These are phyloP conservation scores for Thera obeliscata DNA, from an alignment of 2,888 invertebrate genomes.

Conservation along the genomic window DNA sequence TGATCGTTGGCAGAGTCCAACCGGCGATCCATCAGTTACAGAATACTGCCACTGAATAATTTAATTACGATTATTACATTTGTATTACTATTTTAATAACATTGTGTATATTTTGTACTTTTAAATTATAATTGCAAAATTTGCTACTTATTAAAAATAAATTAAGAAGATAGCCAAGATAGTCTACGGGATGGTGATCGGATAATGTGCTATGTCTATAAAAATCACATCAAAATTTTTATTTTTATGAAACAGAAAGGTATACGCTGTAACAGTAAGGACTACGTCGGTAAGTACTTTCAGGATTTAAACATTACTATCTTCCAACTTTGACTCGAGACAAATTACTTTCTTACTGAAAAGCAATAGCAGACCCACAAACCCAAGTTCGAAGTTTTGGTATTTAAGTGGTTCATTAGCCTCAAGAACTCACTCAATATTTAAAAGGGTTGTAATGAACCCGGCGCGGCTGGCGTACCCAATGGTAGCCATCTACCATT, in stretches of 20 bases:
- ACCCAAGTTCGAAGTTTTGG: neutral
- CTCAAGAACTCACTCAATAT: slow-evolving; percentile 23
- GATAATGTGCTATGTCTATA: too few species aligned
- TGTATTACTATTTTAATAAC: slow-evolving; percentile 5
- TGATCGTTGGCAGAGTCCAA: slow-evolving; percentile 54
- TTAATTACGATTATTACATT: slow-evolving; percentile 31
- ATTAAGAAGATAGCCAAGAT: too few species aligned
- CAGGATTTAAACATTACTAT: too few species aligned
- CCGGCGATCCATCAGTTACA: slow-evolving; percentile 61
- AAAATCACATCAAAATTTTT: too few species aligned
- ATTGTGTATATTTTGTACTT: neutral
- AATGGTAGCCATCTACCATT: slow-evolving; percentile 61
- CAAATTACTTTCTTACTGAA: neutral
- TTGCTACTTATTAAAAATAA: too few species aligned
- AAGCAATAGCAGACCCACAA: neutral
- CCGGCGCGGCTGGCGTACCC: slow-evolving; percentile 44
- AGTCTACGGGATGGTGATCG: too few species aligned
- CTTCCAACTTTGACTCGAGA: too few species aligned
- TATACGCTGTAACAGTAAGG: too few species aligned
- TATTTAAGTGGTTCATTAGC: slow-evolving; percentile 6
- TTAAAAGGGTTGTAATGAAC: slow-evolving; percentile 52
- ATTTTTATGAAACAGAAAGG: too few species aligned
- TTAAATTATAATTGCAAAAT: too few species aligned
- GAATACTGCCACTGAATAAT: slow-evolving; percentile 33
- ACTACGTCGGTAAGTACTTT: too few species aligned